Conservation (phyloP, 2,113 vertebrate genomes). For the Solea senegalensis region DNA sequence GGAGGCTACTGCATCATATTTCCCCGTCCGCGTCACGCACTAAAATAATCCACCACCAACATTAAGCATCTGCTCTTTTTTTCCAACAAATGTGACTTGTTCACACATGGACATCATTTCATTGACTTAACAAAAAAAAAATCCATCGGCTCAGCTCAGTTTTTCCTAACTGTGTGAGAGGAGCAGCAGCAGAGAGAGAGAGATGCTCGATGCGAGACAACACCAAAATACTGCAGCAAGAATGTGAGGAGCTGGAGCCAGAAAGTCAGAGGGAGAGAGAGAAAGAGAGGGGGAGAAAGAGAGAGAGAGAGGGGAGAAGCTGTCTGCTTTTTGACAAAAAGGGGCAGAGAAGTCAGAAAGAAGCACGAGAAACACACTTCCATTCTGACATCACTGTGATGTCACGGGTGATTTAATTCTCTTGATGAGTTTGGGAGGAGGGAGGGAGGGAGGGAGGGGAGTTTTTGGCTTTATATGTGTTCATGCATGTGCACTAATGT, state of each 20-base stretch:
- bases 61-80: slow-evolving; percentile 1
- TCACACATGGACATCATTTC: slow-evolving; percentile 6
- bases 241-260: slow-evolving; percentile 5
- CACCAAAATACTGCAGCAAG: slow-evolving; percentile 29
- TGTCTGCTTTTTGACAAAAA: slow-evolving; percentile 25
- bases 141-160: slow-evolving; percentile 19
- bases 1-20: slow-evolving; percentile 70
- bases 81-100: neutral
- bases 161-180: slow-evolving; percentile 16
- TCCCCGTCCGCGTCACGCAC: slow-evolving; percentile 42
- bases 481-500: slow-evolving; percentile 30
- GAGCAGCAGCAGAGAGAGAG: slow-evolving; percentile 25
- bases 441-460: neutral
- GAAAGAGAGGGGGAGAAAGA: too few species aligned
- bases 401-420: slow-evolving; percentile 60
- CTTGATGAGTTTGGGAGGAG: slow-evolving; percentile 43
- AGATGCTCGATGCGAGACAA: slow-evolving; percentile 10
- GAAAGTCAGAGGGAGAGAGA: slow-evolving; percentile 6
- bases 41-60: slow-evolving; percentile 36
- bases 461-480: slow-evolving; percentile 16
- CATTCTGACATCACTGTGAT: slow-evolving; percentile 53
- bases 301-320: neutral
- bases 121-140: neutral
- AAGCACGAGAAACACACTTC: slow-evolving; percentile 26
- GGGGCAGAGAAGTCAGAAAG: slow-evolving; percentile 22